Base-by-base conservation (phyloP, 2,113 vertebrate species). In the Epinephelus moara region DNA sequence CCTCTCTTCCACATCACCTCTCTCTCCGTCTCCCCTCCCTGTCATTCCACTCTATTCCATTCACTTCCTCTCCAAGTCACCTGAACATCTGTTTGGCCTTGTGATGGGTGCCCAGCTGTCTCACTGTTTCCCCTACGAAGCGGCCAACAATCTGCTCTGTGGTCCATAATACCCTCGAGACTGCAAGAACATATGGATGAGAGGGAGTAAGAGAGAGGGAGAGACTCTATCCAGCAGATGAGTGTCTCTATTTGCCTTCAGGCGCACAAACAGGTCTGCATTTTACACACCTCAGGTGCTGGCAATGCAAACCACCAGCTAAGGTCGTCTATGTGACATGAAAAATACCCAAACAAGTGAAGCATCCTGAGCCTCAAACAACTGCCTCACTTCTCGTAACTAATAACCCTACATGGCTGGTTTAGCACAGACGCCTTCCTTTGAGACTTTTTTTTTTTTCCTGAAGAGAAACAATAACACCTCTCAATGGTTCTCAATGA, bases 71-170 rank as follows among this genome's bases (percentile, higher is more conserved):
- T 82, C 70, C 56, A 23, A 92, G 92, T 91, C 91, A 93, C 90
- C 88, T 89, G 85, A 91, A 94, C 92, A 94, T 92, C 91, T 94
- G 92, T 66, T 86, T 88, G 91, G 90, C 86, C 59, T 86, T 78
- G 91, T 92, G 92, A 93, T 89, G 81, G 91, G 80, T 88, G 89
- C 88, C 86, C 93, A 93, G 92, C 92, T 94, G 93, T 92, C 90
- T 89, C 85, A 9, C 76, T 66, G 75, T 85, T 90, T 89, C 83
- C 85, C 90, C 89, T 75, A 85, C 70, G 88, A 91, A 87, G 88
- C 73, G 64, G 84, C 89, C 91, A 88, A 89, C 91, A 94, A 91
- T 93, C 92, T 93, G 91, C 88, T 93, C 79, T 68, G 88, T 84
- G 80, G 91, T 90, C 85, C 78, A 56, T 37, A 74, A 90, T 74